Evolutionary conservation across 2,113 vertebrate species (phyloP).

Genomic region (Rynchops niger): DNA sequence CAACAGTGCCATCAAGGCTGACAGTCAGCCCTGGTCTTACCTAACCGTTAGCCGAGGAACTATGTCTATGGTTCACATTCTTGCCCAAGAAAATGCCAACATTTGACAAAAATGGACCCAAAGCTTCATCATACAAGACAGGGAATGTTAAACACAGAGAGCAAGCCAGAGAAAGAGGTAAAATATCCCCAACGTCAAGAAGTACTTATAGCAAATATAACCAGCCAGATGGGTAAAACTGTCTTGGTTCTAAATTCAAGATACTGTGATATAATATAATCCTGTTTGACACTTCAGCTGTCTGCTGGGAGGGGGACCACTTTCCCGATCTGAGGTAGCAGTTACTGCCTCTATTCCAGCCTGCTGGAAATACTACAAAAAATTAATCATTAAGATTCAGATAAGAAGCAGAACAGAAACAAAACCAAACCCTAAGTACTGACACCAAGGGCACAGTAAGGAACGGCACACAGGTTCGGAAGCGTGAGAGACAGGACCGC

Average conservation of each 20-base stretch:
- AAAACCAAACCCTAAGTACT: not conserved
- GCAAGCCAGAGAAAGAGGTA: not conserved
- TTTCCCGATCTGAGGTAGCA: not conserved
- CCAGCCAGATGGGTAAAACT: not conserved
- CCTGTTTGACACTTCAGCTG: not conserved
- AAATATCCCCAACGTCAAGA: not conserved
- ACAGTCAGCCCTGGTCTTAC: not conserved
- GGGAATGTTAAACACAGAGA: not conserved
- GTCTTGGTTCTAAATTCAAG: not conserved
- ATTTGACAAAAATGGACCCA: not conserved
- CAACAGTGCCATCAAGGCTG: not conserved
- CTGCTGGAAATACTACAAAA: not conserved
- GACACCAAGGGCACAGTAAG: not conserved
- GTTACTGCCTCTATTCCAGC: not conserved
- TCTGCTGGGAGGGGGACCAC: not conserved
- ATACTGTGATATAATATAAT: not conserved
- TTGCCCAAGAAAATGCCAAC: not conserved
- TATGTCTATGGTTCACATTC: not conserved
- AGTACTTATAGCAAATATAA: accelerated
- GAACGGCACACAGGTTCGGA: not conserved
- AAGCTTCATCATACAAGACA: not conserved
- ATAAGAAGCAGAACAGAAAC: not conserved
- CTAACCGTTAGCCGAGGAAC: not conserved
- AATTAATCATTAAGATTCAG: not conserved
- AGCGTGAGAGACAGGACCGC: accelerated